Percentiles rank a stretch among this genome's conserved stretches.
phyloP scores from a whole-genome alignment of 2,113 vertebrate genomes.

The Gobio gobio region DNA sequence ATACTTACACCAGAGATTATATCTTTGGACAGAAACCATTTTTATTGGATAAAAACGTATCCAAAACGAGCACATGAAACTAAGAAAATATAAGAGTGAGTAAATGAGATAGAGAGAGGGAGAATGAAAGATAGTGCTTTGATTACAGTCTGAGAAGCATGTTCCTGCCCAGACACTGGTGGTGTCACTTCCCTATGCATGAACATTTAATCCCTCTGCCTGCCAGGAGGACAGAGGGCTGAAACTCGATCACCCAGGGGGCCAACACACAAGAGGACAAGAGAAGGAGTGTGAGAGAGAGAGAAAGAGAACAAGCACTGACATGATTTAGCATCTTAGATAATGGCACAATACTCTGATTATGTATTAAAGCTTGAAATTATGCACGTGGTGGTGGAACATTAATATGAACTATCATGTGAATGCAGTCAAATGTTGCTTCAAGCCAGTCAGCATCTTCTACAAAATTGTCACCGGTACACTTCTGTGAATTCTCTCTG shows the following conservation, averaged over 20 bases:
- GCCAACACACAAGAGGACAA: constrained; percentile 59
- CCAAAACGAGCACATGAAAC: constrained; percentile 20
- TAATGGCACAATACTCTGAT: constrained; percentile 40
- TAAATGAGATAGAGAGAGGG: constrained; percentile 39
- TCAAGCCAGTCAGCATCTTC: neutral
- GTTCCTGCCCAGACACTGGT: constrained; percentile 66
- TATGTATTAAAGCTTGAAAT: constrained; percentile 7
- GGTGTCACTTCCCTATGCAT: constrained; percentile 63
- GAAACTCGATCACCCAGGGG: constrained; percentile 58
- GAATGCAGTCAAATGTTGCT: neutral
- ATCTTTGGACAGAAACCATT: neutral
- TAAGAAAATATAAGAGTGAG: neutral
- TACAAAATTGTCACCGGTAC: neutral
- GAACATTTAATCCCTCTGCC: constrained; percentile 63
- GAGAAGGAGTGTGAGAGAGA: constrained; percentile 53
- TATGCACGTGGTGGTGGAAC: neutral
- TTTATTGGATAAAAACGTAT: constrained; percentile 39
- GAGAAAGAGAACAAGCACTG: constrained; percentile 52
- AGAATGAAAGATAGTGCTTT: constrained; percentile 71
- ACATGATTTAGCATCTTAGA: constrained; percentile 54
- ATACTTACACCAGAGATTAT: neutral
- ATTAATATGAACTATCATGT: neutral
- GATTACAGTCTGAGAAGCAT: constrained; percentile 66
- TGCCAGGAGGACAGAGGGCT: constrained; percentile 57
- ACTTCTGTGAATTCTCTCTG: neutral